Conservation (phyloP, 1,140 invertebrate species). For the Microplitis mediator region DNA sequence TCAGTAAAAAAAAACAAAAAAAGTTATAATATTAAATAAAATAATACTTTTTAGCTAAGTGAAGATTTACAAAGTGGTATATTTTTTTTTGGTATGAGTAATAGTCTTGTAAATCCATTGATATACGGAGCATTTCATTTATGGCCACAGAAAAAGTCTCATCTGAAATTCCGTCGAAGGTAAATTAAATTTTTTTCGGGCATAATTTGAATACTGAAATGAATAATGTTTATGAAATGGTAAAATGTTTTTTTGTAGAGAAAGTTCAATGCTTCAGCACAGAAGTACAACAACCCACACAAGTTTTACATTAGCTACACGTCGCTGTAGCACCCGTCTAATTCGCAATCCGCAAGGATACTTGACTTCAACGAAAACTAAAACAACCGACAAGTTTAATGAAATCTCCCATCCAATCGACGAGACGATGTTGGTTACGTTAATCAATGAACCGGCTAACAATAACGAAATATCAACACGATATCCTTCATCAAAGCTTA, state of each 20-base stretch:
- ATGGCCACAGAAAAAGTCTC: conserved; percentile 63
- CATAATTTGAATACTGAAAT: conserved; percentile 7
- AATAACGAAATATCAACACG: conserved; percentile 14
- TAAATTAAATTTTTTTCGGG: conserved; percentile 3
- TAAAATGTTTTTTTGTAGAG: conserved; percentile 30
- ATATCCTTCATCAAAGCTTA: conserved; percentile 6
- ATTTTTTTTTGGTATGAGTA: conserved; percentile 84
- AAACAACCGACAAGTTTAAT: conserved; percentile 9
- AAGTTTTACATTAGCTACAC: conserved; percentile 21
- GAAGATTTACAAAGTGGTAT: conserved; percentile 72
- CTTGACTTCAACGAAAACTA: background rate
- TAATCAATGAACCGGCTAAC: conserved; percentile 15
- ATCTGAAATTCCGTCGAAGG: conserved; percentile 25
- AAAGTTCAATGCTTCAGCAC: conserved; percentile 31
- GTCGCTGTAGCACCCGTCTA: conserved; percentile 17
- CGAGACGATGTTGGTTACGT: conserved; percentile 20
- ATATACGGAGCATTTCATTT: conserved; percentile 89
- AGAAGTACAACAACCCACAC: conserved; percentile 30
- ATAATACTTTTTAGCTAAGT: conserved; percentile 38
- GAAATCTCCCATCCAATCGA: conserved; percentile 8
- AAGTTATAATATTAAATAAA: background rate
- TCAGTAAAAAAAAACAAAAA: background rate
- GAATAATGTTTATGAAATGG: background rate
- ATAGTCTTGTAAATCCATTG: conserved; percentile 84
- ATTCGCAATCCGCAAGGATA: background rate